Percentiles rank a stretch among this genome's conserved stretches.
These are phyloP conservation scores for Sinotaia quadrata DNA, from an alignment of 2,888 invertebrate species.

Conservation along the genomic window DNA sequence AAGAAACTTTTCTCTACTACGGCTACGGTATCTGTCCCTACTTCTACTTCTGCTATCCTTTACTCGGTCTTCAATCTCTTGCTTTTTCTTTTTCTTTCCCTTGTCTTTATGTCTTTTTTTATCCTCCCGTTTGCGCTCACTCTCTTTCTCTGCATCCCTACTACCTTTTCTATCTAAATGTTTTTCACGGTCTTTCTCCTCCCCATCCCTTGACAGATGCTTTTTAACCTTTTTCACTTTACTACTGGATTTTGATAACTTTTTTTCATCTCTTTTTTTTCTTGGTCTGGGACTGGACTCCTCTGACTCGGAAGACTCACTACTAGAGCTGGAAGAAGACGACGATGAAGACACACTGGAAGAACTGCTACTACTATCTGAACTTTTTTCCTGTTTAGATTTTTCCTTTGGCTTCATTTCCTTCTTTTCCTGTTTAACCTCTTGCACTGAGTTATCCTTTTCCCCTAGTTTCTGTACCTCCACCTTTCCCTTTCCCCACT, in stretches of 20 bases:
- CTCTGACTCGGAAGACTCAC: conserved; percentile 38
- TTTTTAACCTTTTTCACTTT: conserved; percentile 29
- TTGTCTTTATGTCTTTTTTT: conserved; percentile 19
- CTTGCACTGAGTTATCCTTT: not conserved
- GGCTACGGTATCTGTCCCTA: conserved; percentile 38
- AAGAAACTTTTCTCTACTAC: conserved; percentile 39
- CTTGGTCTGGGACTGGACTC: conserved; percentile 27
- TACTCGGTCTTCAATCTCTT: conserved; percentile 4
- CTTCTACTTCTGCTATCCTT: conserved; percentile 22
- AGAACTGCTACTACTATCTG: conserved; percentile 39
- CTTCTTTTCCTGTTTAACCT: not conserved
- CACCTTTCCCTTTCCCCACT: too few species aligned
- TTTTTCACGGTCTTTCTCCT: conserved; percentile 24
- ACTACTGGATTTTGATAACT: conserved; percentile 26
- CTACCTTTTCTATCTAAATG: conserved; percentile 19
- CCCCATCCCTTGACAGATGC: conserved; percentile 21
- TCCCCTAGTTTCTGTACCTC: too few species aligned
- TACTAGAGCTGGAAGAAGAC: conserved; percentile 43
- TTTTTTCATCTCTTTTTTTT: conserved; percentile 32
- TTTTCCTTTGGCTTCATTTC: conserved; percentile 24
- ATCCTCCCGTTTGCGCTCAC: conserved; percentile 28
- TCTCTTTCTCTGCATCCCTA: conserved; percentile 28
- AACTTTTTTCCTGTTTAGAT: conserved; percentile 26
- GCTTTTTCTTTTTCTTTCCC: not conserved
- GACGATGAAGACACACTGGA: conserved; percentile 46